A percentile compares a stretch with the other conserved stretches of the same genome.
These are phyloP conservation scores for Prietella phreatophila DNA, from an alignment of 2,113 vertebrate genomes.

Conservation along the genomic window DNA sequence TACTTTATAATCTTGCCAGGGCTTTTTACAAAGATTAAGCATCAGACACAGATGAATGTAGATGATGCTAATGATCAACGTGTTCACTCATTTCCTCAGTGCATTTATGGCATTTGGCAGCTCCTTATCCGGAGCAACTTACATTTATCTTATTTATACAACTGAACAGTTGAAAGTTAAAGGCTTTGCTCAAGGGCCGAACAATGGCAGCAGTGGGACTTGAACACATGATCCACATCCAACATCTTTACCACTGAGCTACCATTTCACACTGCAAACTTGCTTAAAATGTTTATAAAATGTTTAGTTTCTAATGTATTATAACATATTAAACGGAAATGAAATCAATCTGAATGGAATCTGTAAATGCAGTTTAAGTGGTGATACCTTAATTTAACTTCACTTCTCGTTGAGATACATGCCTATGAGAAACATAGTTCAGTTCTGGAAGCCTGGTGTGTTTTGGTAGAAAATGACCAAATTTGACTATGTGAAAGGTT, in stretches of 20 bases:
- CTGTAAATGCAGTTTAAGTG: neutral
- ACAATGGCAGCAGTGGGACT: too few species aligned
- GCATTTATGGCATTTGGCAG: too few species aligned
- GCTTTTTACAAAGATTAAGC: neutral
- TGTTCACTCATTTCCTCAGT: neutral
- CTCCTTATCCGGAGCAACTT: too few species aligned
- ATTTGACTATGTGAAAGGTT: neutral
- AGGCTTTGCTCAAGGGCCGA: too few species aligned
- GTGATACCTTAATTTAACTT: neutral
- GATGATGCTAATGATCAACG: neutral
- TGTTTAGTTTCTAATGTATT: neutral
- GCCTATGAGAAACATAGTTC: neutral
- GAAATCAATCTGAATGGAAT: neutral
- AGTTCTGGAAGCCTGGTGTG: too few species aligned
- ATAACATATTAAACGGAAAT: neutral
- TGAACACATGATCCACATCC: too few species aligned
- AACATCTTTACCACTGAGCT: too few species aligned
- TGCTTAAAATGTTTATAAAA: neutral
- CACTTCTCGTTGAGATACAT: neutral
- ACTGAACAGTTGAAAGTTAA: too few species aligned
- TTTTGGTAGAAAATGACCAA: neutral
- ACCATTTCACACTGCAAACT: neutral
- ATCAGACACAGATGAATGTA: neutral
- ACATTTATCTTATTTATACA: too few species aligned
- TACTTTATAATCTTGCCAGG: neutral